A percentile compares a stretch with the other conserved stretches of the same genome.
phyloP scores from a whole-genome alignment of 1,140 invertebrate genomes.

The Hyposmocoma kahamanoa region DNA sequence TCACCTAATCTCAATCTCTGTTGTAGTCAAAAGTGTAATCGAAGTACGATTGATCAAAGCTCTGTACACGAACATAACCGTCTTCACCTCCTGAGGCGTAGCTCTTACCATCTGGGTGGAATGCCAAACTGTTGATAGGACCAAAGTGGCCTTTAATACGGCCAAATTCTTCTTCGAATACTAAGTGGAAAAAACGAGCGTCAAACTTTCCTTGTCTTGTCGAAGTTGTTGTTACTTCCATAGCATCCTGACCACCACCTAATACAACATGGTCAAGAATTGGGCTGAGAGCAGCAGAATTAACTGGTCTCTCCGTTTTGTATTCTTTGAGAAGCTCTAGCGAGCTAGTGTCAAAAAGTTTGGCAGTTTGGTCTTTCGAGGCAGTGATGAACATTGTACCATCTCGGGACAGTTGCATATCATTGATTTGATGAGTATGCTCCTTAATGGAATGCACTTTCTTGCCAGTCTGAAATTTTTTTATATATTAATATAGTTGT shows the following conservation, averaged over 20 bases:
- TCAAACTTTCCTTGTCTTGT: constrained; percentile 98
- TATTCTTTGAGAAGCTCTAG: constrained; percentile 93
- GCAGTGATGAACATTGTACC: constrained; percentile 97
- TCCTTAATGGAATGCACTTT: constrained; percentile 84
- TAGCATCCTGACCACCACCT: constrained; percentile 98
- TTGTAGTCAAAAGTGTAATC: constrained; percentile 96
- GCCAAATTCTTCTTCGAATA: constrained; percentile 99
- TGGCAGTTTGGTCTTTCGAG: constrained; percentile 95
- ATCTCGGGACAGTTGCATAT: constrained; percentile 96
- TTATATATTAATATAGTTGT: too few relatives aligned
- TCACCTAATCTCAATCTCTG: constrained; percentile 44
- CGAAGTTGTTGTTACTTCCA: constrained; percentile 98
- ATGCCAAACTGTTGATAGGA: constrained; percentile 98
- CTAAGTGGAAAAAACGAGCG: constrained; percentile 97
- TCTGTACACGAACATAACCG: constrained; percentile 97
- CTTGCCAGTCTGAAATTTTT: constrained; percentile 86
- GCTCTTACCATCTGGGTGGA: constrained; percentile 98
- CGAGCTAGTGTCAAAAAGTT: constrained; percentile 92
- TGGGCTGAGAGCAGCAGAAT: constrained; percentile 96
- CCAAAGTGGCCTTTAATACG: constrained; percentile 99
- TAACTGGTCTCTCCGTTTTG: constrained; percentile 96
- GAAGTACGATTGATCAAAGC: constrained; percentile 97
- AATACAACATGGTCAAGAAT: constrained; percentile 95
- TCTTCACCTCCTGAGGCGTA: constrained; percentile 99
- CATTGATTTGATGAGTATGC: constrained; percentile 92